Evolutionary conservation across 2,797 vertebrate species (phyloP).

Genomic region (Acrossocheilus fasciatus): DNA sequence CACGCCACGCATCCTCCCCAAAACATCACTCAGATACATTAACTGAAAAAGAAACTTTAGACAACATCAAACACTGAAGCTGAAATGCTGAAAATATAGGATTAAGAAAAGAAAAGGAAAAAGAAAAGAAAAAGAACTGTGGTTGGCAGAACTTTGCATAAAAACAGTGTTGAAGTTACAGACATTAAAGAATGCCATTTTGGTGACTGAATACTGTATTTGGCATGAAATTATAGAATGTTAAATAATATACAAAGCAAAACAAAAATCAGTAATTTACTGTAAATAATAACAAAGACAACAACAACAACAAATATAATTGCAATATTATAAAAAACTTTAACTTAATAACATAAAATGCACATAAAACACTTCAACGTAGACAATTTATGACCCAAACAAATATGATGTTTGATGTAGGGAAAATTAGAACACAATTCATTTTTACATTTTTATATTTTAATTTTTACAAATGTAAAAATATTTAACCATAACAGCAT

Average conservation of each 20-base stretch:
- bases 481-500: neutral
- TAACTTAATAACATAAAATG: neutral
- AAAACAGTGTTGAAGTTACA: neutral
- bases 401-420: neutral
- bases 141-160: neutral
- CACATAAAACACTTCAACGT: neutral
- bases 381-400: neutral
- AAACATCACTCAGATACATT: slow-evolving; percentile 28
- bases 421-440: no score
- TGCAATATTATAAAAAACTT: neutral
- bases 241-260: neutral
- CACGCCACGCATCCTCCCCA: neutral
- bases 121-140: neutral
- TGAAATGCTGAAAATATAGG: neutral
- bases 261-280: neutral
- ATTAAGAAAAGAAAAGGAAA: neutral
- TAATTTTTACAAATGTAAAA: no score
- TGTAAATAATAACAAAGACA: neutral
- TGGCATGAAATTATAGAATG: neutral
- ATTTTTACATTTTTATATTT: neutral
- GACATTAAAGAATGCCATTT: neutral
- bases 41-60: slow-evolving; percentile 17
- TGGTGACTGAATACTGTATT: neutral
- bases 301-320: neutral
- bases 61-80: slow-evolving; percentile 12